phyloP scores from a whole-genome alignment of 2,113 vertebrate species.

The Pluvialis apricaria region DNA sequence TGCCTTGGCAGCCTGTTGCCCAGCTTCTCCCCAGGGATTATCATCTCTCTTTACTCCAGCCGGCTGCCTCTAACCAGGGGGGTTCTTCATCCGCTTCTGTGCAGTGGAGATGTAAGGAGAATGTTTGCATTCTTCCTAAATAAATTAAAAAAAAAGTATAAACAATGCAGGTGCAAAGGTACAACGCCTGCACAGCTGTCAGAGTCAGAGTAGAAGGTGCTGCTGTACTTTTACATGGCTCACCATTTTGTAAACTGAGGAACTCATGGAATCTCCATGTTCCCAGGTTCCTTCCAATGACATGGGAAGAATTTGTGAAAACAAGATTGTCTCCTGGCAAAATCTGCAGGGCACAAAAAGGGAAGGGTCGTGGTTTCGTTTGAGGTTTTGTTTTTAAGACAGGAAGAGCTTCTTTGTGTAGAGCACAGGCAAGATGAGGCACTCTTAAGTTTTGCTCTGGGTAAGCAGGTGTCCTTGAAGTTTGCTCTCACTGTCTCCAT shows the following conservation, averaged over 20 bases:
- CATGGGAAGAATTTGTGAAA: background rate
- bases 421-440: background rate
- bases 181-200: background rate
- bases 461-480: background rate
- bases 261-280: too few species aligned
- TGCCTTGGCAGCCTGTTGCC: background rate
- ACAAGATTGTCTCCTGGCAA: background rate
- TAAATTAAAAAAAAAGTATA: too few species aligned
- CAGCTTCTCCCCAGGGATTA: too few species aligned
- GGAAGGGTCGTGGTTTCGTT: background rate
- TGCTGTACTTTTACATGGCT: background rate
- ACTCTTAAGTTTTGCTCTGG: too few species aligned
- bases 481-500: background rate
- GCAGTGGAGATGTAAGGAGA: too few species aligned
- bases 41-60: too few species aligned
- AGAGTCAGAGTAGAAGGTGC: background rate
- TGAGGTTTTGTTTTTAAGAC: background rate
- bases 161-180: too few species aligned
- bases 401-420: background rate
- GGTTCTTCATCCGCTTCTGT: too few species aligned
- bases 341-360: background rate
- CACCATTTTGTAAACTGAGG: background rate
- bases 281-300: background rate
- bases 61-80: too few species aligned
- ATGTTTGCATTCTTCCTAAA: too few species aligned